phyloP scores from a whole-genome alignment of 2,888 invertebrate genomes.

The Napeogenes sylphis region DNA sequence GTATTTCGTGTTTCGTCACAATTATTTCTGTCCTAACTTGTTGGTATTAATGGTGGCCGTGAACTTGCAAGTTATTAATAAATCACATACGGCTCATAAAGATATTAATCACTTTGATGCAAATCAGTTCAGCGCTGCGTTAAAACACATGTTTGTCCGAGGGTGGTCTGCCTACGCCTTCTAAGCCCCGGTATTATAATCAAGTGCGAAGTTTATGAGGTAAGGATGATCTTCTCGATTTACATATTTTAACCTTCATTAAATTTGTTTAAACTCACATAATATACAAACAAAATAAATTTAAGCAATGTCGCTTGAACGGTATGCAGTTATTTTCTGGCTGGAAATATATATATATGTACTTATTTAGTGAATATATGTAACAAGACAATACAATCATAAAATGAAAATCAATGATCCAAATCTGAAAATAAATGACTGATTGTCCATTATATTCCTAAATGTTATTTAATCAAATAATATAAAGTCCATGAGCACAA shows the following conservation, averaged over 20 bases:
- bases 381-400: slow-evolving; percentile 32
- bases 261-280: background rate
- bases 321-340: background rate
- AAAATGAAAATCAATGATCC: slow-evolving; percentile 39
- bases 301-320: background rate
- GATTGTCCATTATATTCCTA: slow-evolving; percentile 38
- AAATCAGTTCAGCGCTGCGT: slow-evolving; percentile 16
- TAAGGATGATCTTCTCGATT: slow-evolving; percentile 12
- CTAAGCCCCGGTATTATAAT: slow-evolving; percentile 19
- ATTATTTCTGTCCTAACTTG: background rate
- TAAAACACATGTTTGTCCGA: slow-evolving; percentile 21
- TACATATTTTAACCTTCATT: background rate
- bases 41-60: slow-evolving; percentile 17
- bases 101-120: slow-evolving; percentile 24
- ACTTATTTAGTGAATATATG: slow-evolving; percentile 12
- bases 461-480: slow-evolving; percentile 43
- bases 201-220: slow-evolving; percentile 13
- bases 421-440: slow-evolving; percentile 34
- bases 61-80: slow-evolving; percentile 22
- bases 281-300: background rate
- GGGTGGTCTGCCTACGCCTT: slow-evolving; percentile 22
- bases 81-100: slow-evolving; percentile 16
- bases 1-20: background rate
- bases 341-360: slow-evolving; percentile 3
- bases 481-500: slow-evolving; percentile 37